Evolutionary conservation across 2,113 vertebrate genomes (phyloP).

Genomic region (Crotalus horridus): DNA sequence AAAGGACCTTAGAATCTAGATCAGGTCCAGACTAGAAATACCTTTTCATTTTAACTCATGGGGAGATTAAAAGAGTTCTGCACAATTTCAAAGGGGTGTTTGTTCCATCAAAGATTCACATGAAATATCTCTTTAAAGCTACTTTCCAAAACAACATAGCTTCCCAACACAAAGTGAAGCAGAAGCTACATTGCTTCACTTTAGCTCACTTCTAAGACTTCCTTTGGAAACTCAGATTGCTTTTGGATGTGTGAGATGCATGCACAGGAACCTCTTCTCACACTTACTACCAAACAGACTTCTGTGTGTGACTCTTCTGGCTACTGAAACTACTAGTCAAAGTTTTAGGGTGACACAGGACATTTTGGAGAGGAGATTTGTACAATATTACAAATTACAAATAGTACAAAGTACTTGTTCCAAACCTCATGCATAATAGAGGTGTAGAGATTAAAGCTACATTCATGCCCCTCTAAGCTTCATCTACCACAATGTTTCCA

Average conservation of each 20-base stretch:
- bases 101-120: neutral
- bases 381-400: too few relatives aligned
- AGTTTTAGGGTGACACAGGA: too few relatives aligned
- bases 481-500: neutral
- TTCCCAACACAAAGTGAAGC: neutral
- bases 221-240: neutral
- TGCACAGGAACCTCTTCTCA: neutral
- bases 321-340: too few relatives aligned
- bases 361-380: too few relatives aligned
- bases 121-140: neutral
- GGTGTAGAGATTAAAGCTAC: too few relatives aligned
- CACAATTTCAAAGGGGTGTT: neutral
- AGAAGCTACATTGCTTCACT: neutral
- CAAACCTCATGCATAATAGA: too few relatives aligned
- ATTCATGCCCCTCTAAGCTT: neutral
- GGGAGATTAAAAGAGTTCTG: neutral
- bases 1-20: neutral
- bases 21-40: neutral
- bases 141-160: neutral
- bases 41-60: neutral
- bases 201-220: neutral
- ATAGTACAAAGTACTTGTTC: too few relatives aligned
- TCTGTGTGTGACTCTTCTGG: too few relatives aligned
- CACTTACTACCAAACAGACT: neutral
- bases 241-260: neutral